Evolutionary conservation across 2,888 invertebrate genomes (phyloP).

Genomic region (Temnothorax rugatulus): DNA sequence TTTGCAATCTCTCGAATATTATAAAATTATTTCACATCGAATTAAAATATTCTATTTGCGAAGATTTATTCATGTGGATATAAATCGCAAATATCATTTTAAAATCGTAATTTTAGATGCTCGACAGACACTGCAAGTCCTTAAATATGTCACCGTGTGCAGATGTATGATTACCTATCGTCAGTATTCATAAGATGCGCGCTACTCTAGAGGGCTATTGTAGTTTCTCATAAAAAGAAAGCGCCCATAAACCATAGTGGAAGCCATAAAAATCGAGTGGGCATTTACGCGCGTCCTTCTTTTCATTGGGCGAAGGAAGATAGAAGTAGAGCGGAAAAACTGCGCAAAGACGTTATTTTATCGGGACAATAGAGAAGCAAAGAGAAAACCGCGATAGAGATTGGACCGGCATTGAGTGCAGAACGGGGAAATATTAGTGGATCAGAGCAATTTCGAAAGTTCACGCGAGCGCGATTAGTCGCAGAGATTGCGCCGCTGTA

Average conservation of each 20-base stretch:
- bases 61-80: not conserved
- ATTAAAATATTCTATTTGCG: not conserved
- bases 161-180: slow-evolving; percentile 2
- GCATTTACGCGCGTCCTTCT: slow-evolving; percentile 9
- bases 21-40: not conserved
- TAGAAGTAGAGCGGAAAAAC: not conserved
- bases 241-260: slow-evolving; percentile 19
- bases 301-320: not conserved
- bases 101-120: not conserved
- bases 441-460: slow-evolving; percentile 61
- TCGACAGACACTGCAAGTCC: not conserved
- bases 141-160: not conserved
- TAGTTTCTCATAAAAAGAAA: slow-evolving; percentile 31
- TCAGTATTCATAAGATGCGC: slow-evolving; percentile 39
- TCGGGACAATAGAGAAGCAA: slow-evolving; percentile 45
- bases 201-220: not conserved
- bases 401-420: slow-evolving; percentile 15
- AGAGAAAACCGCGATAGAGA: not conserved
- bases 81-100: not conserved
- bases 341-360: slow-evolving; percentile 28
- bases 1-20: not conserved
- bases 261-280: slow-evolving; percentile 42
- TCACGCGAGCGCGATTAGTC: slow-evolving; percentile 62
- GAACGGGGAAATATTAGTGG: not conserved
- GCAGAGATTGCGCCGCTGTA: slow-evolving; percentile 66